Evolutionary conservation across 2,113 vertebrate species (phyloP), one percentile per base, ranked within the genome.

Genomic region (Cyphotilapia sp.): DNA sequence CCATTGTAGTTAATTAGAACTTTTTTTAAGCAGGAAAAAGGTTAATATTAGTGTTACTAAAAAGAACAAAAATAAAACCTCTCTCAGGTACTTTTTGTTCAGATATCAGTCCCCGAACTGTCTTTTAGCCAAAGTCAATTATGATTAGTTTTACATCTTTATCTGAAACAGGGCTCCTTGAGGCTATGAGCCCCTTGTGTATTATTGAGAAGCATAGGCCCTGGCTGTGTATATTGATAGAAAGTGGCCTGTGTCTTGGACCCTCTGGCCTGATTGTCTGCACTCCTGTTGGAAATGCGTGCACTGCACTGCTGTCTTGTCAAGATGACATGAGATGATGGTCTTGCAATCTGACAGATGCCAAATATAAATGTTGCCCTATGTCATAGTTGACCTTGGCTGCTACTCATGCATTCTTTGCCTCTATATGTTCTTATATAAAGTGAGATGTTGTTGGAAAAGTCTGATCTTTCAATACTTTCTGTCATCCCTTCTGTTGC

Each of bases 361-460:
- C 91, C 90, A 95, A 95, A 88, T 88, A 95, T 93, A 94, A 93
- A 92, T 80, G 31, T 82, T 84, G 85, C 87, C 86, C 76, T 16
- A 8, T 8, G 13, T 90, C 80, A 88, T 69, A 49, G 38, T 86
- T 83, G 87, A 92, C 90, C 92, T 91, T 93, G 85, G 87, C 5
- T 6, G 38, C n/a, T 8, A 4, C 42, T 49, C 13, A 22, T 76
- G 8, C 45, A 8, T 53, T 24, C n/a, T 80, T 27, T 2, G 19
- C 35, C n/a, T 74, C 8, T 35, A 61, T 71, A n/a, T 83, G 35
- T 27, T 74, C 80, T 80, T 56, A 8, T 8, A 22, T 8, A 29
- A 9, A 42, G 9, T 4, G 22, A 24, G 29, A 17, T 33, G 10
- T 17, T 59, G 22, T 12, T 49, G 74, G 74, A 51, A 78, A 51